Evolutionary conservation across 2,888 invertebrate genomes (phyloP).

Genomic region (Drosophila meridionalis): DNA sequence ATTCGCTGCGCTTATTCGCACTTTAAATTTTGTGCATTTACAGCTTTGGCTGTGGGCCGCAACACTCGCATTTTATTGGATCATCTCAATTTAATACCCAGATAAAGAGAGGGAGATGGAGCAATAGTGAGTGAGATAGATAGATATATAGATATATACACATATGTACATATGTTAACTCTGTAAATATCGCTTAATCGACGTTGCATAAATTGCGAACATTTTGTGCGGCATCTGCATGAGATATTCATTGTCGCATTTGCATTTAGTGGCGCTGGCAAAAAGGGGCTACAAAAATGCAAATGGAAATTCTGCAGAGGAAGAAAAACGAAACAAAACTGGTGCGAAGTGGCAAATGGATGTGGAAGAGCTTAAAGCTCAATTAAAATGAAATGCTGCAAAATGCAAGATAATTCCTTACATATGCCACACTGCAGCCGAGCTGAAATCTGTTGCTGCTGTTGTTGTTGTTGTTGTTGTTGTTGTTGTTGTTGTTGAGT

Average conservation of each 20-base stretch:
- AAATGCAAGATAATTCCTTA: slow-evolving; percentile 59
- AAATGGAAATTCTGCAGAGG: slow-evolving; percentile 16
- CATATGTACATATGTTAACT: background rate
- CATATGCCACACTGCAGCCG: slow-evolving; percentile 44
- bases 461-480: slow-evolving; percentile 29
- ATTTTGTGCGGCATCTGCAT: slow-evolving; percentile 5
- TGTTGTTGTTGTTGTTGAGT: slow-evolving; percentile 30
- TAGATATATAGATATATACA: too few relatives aligned
- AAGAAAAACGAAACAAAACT: background rate
- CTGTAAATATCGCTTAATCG: slow-evolving; percentile 3
- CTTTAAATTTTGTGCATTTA: slow-evolving; percentile 13
- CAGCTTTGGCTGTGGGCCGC: background rate
- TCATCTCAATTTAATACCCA: background rate
- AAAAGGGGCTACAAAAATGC: slow-evolving; percentile 11
- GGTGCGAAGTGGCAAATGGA: slow-evolving; percentile 16
- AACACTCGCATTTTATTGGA: slow-evolving; percentile 1
- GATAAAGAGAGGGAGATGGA: background rate
- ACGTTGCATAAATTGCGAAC: slow-evolving; percentile 32
- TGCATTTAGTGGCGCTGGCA: slow-evolving; percentile 34
- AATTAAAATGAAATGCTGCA: slow-evolving; percentile 63
- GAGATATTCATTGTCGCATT: slow-evolving; percentile 55
- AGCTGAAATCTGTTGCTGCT: slow-evolving; percentile 37
- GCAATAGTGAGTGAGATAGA: background rate
- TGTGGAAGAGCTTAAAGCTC: slow-evolving; percentile 56
- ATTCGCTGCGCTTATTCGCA: background rate